A percentile compares a stretch with the other conserved stretches of the same genome.
These are phyloP conservation scores for Galeopterus variegatus DNA, from an alignment of 2,113 vertebrate species.

Conservation along the genomic window DNA sequence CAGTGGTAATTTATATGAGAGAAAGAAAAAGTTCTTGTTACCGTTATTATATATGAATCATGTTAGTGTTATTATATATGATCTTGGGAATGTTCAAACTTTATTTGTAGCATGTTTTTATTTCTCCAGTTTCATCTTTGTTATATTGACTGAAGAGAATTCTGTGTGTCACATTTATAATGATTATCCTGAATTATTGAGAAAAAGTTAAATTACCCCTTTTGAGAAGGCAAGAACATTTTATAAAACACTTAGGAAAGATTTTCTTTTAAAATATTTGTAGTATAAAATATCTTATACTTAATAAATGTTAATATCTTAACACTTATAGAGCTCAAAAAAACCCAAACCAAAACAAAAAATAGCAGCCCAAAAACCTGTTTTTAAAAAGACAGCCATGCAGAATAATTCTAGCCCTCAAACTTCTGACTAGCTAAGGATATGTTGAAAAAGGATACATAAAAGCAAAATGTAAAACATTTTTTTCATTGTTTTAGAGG, in stretches of 20 bases:
- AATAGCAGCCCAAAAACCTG: too few relatives aligned
- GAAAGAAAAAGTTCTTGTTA: not conserved
- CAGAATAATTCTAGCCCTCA: slow-evolving; percentile 22
- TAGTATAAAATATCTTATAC: not conserved
- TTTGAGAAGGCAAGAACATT: not conserved
- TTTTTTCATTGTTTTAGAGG: slow-evolving; percentile 19
- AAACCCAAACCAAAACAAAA: not conserved
- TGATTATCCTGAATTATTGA: not conserved
- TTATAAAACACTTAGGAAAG: not conserved
- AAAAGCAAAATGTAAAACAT: not conserved
- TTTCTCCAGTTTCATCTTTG: slow-evolving; percentile 1
- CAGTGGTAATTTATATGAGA: not conserved
- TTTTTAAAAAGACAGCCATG: not conserved
- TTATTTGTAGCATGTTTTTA: not conserved
- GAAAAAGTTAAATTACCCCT: not conserved
- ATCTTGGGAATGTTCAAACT: not conserved
- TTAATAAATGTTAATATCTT: not conserved
- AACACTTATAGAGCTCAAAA: not conserved
- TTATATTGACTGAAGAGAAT: not conserved
- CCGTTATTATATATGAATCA: not conserved
- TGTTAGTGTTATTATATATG: not conserved
- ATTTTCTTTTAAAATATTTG: slow-evolving; percentile 44
- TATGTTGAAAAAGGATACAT: not conserved
- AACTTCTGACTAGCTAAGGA: not conserved
- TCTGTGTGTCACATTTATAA: not conserved